phyloP scores from a whole-genome alignment of 23 tunicate genomes.

The Trididemnum nubilum region DNA sequence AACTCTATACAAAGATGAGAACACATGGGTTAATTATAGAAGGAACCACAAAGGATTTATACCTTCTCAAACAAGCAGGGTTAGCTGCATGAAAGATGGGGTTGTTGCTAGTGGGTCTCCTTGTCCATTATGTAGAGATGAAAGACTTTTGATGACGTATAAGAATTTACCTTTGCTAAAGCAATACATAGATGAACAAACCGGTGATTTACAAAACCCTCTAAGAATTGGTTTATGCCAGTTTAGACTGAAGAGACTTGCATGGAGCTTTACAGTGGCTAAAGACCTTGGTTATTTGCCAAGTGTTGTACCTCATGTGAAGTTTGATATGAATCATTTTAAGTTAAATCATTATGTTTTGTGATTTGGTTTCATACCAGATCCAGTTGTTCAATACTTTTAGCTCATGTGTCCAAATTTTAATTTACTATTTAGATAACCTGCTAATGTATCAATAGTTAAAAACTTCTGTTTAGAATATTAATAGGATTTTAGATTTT shows the following conservation, averaged over 20 bases:
- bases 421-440: too few relatives aligned
- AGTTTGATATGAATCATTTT: not conserved
- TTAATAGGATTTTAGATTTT: too few relatives aligned
- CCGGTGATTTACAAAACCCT: conserved; percentile 15
- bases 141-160: conserved; percentile 34
- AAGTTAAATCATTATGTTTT: not conserved
- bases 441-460: too few relatives aligned
- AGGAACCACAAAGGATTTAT: conserved; percentile 58
- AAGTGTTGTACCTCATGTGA: conserved; percentile 7
- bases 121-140: conserved; percentile 59
- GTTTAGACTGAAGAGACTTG: conserved; percentile 1
- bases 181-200: conserved; percentile 45
- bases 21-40: conserved; percentile 59
- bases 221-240: conserved; percentile 53
- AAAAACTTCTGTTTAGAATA: too few relatives aligned
- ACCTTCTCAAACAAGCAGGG: conserved; percentile 64
- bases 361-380: not conserved
- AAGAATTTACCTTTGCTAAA: conserved; percentile 48
- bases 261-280: conserved; percentile 6
- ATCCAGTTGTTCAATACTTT: too few relatives aligned
- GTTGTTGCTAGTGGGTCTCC: conserved; percentile 42
- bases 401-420: too few relatives aligned
- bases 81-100: conserved; percentile 34
- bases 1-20: conserved; percentile 31
- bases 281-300: conserved; percentile 26